Evolutionary conservation across 2,888 invertebrate genomes (phyloP), one percentile per base, ranked within the genome.

Genomic region (Plagodis dolabraria): DNA sequence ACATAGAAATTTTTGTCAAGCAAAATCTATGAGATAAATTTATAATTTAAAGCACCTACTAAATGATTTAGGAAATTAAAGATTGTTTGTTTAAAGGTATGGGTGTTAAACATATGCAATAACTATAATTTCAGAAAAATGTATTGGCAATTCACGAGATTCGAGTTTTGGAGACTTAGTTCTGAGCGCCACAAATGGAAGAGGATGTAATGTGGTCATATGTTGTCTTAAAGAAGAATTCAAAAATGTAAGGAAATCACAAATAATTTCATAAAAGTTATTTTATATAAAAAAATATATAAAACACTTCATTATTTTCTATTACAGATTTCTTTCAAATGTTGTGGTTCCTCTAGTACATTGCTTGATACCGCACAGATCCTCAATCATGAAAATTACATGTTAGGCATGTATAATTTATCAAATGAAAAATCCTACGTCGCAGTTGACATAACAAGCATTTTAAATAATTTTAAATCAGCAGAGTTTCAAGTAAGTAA

Each of bases 91-190:
- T n/a, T n/a, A 22, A 2, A 22, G 22, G 4, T 22, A 22, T 4
- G 4, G 22, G 1, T 4, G 22, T 22, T 1, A 22, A 22, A 22
- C 22, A 22, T n/a, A n/a, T 22, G 22, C 22, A 22, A 22, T 22
- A 6, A 10, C 2, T 40, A 40, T 10, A 7, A 42, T 80, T 79
- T 47, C 64, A 87, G 87, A 73, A 48, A 73, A 80, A 4, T 65
- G 85, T 33, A 80, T 88, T n/a, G 82, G 82, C 10, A 77, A 77
- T 61, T 87, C 86, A 2, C 74, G 86, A 0, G 79, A 87, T 49
- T 8, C 60, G 0, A 71, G 70, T 34, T 87, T 76, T 36, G 47
- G 33, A 48, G 68, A 76, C 11, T 64, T 70, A 57, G 55, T 76
- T 36, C 33, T 60, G 33, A 43, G 0, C 8, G 56, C 46, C 5